These are phyloP conservation scores for Lipotes vexillifer DNA, from an alignment of 2,113 vertebrate genomes.

Conservation along the genomic window DNA sequence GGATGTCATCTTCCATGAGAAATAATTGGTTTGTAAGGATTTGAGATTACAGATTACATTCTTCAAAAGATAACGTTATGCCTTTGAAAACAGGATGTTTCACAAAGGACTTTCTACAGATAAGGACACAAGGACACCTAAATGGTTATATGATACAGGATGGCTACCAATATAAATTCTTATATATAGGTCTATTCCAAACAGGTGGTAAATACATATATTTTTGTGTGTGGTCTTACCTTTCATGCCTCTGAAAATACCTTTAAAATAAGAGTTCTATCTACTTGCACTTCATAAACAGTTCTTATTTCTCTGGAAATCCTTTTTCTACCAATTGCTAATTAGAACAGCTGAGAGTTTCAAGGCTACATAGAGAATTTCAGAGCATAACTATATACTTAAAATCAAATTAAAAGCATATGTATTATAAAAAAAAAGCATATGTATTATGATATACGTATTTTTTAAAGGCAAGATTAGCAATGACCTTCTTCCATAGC, in stretches of 20 bases:
- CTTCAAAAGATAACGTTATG: background rate
- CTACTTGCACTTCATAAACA: background rate
- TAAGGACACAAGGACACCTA: background rate
- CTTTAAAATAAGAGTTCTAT: background rate
- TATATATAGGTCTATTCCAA: background rate
- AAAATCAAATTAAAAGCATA: slow-evolving; percentile 6
- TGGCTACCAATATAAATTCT: background rate
- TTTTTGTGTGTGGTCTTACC: background rate
- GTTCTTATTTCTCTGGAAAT: background rate
- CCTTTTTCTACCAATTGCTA: background rate
- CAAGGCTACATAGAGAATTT: background rate
- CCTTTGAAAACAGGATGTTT: background rate
- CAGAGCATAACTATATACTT: background rate
- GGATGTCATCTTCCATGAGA: background rate
- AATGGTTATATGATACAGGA: background rate
- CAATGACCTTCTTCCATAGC: background rate
- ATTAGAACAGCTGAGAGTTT: background rate
- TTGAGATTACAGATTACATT: background rate
- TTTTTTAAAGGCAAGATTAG: background rate
- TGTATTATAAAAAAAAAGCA: background rate
- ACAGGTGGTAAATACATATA: background rate
- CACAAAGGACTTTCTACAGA: background rate
- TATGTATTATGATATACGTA: background rate
- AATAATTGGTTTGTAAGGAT: background rate
- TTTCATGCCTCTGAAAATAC: background rate